phyloP scores from a whole-genome alignment of 2,888 invertebrate genomes.

The Cephus nigrinus region DNA sequence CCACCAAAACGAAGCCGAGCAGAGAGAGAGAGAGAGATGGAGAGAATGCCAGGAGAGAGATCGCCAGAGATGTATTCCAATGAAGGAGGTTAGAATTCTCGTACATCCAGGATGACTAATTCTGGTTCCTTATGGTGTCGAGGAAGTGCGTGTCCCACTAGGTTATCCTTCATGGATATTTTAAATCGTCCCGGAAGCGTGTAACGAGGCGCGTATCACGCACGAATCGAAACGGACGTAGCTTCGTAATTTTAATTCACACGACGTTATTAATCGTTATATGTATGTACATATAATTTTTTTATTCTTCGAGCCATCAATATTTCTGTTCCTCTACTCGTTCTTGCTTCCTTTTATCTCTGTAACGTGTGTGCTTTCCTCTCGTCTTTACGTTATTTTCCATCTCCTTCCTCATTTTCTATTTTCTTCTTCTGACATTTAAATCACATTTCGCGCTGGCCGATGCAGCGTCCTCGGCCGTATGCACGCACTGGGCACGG shows the following conservation, averaged over 20 bases:
- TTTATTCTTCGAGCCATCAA: not conserved
- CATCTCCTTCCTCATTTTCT: constrained; percentile 3
- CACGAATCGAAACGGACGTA: not conserved
- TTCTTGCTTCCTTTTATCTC: not conserved
- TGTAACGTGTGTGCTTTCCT: not conserved
- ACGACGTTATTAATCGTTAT: not conserved
- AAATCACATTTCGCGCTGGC: constrained; percentile 17
- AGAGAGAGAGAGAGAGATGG: not conserved
- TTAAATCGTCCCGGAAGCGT: not conserved
- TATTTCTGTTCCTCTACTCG: not conserved
- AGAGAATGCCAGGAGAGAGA: not conserved
- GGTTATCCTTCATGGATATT: not conserved
- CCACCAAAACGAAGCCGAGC: not conserved
- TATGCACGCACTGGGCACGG: constrained; percentile 40
- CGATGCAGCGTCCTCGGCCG: constrained; percentile 15
- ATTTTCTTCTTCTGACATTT: not conserved
- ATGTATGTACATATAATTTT: not conserved
- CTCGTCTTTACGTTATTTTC: not conserved
- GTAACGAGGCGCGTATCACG: not conserved
- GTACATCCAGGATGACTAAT: not conserved
- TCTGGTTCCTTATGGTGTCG: not conserved
- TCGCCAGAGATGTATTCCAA: not conserved
- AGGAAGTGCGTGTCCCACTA: not conserved
- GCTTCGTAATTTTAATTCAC: not conserved
- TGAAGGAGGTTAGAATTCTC: not conserved